phyloP scores from a whole-genome alignment of 2,113 vertebrate genomes.

The Lepisosteus oculatus region DNA sequence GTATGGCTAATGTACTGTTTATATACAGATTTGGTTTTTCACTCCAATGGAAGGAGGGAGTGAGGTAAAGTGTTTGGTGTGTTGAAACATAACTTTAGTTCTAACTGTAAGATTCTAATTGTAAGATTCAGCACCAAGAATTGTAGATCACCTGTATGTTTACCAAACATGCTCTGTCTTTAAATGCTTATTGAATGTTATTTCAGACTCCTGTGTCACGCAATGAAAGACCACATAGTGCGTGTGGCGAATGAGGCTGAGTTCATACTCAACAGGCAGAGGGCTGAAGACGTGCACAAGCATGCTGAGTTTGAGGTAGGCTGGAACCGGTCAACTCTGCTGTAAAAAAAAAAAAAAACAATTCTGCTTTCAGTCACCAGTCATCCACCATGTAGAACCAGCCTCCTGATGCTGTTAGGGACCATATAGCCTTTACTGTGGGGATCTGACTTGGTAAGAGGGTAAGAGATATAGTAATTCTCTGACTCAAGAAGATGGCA shows the following conservation, averaged over 20 bases:
- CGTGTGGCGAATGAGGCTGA: constrained; percentile 97
- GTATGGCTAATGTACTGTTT: too few relatives aligned
- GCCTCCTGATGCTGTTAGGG: constrained; percentile 19
- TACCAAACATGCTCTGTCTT: constrained; percentile 4
- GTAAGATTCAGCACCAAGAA: too few relatives aligned
- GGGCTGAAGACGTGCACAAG: constrained; percentile 96
- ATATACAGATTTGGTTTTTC: too few relatives aligned
- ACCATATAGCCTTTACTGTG: not conserved
- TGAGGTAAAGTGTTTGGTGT: too few relatives aligned
- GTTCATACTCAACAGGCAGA: constrained; percentile 95
- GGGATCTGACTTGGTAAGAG: not conserved
- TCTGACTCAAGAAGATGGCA: constrained; percentile 16
- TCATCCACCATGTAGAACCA: constrained; percentile 30
- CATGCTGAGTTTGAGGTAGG: constrained; percentile 97
- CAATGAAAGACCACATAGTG: constrained; percentile 98
- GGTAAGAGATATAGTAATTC: constrained; percentile 38
- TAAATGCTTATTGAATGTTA: not conserved
- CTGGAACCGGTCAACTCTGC: constrained; percentile 6
- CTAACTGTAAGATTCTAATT: too few relatives aligned
- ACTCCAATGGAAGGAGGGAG: too few relatives aligned
- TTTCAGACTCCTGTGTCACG: constrained; percentile 87
- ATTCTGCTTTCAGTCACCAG: constrained; percentile 43
- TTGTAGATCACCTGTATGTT: too few relatives aligned
- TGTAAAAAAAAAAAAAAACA: constrained; percentile 9
- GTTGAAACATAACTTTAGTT: too few relatives aligned